phyloP scores from a whole-genome alignment of 2,113 vertebrate genomes.

The Diadophis punctatus region DNA sequence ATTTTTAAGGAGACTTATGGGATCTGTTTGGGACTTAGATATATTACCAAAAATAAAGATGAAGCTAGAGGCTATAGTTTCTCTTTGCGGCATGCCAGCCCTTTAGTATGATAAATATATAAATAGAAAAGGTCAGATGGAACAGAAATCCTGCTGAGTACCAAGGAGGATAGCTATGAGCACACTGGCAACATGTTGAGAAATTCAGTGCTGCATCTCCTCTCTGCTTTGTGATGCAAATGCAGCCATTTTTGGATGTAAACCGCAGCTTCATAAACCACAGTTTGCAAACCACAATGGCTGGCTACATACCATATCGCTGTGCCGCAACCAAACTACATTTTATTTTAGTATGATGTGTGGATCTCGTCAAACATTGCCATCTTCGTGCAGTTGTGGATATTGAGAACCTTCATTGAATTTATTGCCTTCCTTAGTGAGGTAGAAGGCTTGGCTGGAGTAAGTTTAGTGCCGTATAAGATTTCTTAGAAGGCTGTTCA shows the following conservation, averaged over 20 bases:
- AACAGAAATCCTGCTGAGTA: not conserved
- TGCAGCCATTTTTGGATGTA: not conserved
- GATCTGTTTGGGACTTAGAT: not conserved
- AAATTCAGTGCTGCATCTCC: not conserved
- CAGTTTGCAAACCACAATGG: not conserved
- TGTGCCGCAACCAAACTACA: not conserved
- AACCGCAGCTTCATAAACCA: not conserved
- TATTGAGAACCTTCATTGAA: not conserved
- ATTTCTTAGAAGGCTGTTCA: not conserved
- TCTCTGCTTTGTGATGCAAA: not conserved
- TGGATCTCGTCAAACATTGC: not conserved
- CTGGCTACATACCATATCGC: not conserved
- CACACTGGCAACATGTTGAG: not conserved
- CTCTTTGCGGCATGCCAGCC: not conserved
- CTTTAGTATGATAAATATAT: not conserved
- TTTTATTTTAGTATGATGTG: not conserved
- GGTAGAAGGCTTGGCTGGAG: not conserved
- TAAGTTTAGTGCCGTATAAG: not conserved
- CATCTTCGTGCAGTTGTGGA: not conserved
- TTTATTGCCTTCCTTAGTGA: not conserved
- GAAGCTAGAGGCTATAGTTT: not conserved
- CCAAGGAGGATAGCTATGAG: not conserved
- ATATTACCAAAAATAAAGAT: not conserved
- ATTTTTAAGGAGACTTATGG: not conserved
- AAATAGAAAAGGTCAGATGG: not conserved